A percentile compares a stretch with the other conserved stretches of the same genome.
phyloP scores from a whole-genome alignment of 2,113 vertebrate species.

The Hylia prasina region DNA sequence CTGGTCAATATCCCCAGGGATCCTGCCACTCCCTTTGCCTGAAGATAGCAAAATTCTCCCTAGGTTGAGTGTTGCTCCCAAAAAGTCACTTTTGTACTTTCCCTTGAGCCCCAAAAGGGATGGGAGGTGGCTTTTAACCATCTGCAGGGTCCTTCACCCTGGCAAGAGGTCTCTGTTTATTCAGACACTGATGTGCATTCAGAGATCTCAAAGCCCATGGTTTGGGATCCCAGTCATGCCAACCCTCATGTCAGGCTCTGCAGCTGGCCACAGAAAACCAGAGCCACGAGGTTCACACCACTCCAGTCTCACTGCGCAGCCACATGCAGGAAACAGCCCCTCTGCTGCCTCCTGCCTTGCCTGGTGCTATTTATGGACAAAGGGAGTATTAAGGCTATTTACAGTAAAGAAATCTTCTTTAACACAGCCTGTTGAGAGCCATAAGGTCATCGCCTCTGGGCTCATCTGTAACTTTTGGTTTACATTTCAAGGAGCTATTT shows the following conservation, averaged over 20 bases:
- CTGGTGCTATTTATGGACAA: not conserved
- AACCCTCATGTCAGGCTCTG: not conserved
- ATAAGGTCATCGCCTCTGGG: not conserved
- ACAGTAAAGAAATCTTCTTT: not conserved
- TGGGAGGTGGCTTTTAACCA: not conserved
- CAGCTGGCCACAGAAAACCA: not conserved
- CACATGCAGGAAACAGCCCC: not conserved
- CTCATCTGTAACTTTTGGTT: not conserved
- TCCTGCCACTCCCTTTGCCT: not conserved
- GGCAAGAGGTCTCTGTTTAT: not conserved
- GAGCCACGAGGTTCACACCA: not conserved
- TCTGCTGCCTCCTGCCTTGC: not conserved
- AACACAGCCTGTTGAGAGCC: not conserved
- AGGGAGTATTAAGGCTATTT: not conserved
- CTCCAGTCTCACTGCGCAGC: not conserved
- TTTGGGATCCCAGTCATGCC: rapidly evolving
- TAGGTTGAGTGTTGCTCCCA: not conserved
- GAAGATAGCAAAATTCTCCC: not conserved
- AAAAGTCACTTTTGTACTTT: not conserved
- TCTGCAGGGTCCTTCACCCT: not conserved
- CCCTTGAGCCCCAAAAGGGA: not conserved
- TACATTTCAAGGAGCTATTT: not conserved
- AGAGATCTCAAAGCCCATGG: not conserved
- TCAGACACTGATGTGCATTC: rapidly evolving
- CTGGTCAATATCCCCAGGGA: not conserved